Evolutionary conservation across 2,888 invertebrate species (phyloP), one percentile per base, ranked within the genome.

Genomic region (Clostera curtula): DNA sequence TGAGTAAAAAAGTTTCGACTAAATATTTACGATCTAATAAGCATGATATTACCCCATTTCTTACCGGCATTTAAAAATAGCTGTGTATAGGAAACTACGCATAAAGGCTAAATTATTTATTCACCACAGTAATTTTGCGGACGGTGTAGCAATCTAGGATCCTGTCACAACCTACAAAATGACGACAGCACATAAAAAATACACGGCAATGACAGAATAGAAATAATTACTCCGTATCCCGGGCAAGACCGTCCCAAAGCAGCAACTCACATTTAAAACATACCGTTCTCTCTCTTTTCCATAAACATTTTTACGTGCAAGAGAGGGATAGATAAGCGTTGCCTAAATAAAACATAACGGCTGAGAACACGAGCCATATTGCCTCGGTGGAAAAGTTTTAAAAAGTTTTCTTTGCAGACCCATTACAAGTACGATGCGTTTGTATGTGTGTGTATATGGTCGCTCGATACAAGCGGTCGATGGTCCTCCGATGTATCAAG

Each of bases 371-470:
- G 82, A 80, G 83, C 83, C 83, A 83, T 84, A 84, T 84, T 84
- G 85, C 84, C 79, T 83, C 77, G 77, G 71, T 77, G 80, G 74
- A 79, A 85, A 85, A 85, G 80, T 85, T 85, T 83, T 84, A 71
- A 84, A 85, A 85, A 85, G 76, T 85, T 85, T 85, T 82, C 82
- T 84, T 84, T 83, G 80, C 82, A 77, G 83, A 75, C 77, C 83
- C 80, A 83, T 83, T 83, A 84, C 80, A 77, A 79, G 84, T 72
- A 72, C 69, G 60, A 54, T 47, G 66, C 50, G 49, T 56, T 62
- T 65, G 71, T 74, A 59, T 69, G 74, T 70, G 73, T 70, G 70
- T 44, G 69, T 23, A 15, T n/a, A n/a, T n/a, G n/a, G 61, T 43
- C 60, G 68, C 52, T 71, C 69, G 64, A 74, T 75, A 74, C 58